Evolutionary conservation across 2,113 vertebrate genomes (phyloP).

Genomic region (Uropsilus gracilis): DNA sequence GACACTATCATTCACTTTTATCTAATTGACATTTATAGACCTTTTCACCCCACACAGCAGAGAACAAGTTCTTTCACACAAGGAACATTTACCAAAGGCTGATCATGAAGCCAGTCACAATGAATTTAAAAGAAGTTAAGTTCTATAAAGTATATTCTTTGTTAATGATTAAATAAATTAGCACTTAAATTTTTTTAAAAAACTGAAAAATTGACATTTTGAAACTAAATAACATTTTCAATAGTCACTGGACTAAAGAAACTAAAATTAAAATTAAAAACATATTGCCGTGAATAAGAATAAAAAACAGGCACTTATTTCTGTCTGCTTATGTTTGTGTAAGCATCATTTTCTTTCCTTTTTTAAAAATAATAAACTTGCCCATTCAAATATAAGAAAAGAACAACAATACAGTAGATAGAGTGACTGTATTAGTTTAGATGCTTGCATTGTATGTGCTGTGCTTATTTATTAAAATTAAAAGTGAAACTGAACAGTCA

Average conservation of each 20-base stretch:
- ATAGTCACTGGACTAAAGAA: not conserved
- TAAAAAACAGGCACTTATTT: not conserved
- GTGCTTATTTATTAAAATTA: too few relatives aligned
- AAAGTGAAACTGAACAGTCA: too few relatives aligned
- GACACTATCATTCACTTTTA: not conserved
- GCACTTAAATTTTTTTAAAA: not conserved
- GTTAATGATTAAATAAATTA: not conserved
- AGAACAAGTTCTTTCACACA: not conserved
- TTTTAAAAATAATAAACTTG: too few relatives aligned
- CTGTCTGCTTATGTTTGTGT: too few relatives aligned
- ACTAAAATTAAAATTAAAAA: not conserved
- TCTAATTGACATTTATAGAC: slow-evolving; percentile 8
- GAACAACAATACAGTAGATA: too few relatives aligned
- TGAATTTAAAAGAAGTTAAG: not conserved
- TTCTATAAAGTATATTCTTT: not conserved
- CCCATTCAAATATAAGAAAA: too few relatives aligned
- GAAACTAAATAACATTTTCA: not conserved
- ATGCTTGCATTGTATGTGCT: too few relatives aligned
- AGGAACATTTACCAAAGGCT: not conserved
- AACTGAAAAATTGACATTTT: not conserved
- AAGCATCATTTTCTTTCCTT: too few relatives aligned
- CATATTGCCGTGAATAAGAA: not conserved
- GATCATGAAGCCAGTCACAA: not conserved
- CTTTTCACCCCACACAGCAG: not conserved
- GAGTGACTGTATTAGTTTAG: too few relatives aligned